phyloP scores from a whole-genome alignment of 2,888 invertebrate species.

The Pterostichus madidus region DNA sequence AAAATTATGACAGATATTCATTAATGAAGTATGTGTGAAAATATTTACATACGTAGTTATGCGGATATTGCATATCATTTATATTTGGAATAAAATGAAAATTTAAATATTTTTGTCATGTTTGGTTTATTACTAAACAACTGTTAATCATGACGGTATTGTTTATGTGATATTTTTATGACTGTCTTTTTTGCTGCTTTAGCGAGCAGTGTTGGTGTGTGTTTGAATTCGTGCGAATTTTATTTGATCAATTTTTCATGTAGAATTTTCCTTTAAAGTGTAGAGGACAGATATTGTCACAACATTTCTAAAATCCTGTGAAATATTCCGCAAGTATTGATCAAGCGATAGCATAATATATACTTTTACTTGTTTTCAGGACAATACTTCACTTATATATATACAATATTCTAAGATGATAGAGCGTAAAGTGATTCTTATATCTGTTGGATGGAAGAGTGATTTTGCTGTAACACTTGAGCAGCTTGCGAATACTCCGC shows the following conservation, averaged over 20 bases:
- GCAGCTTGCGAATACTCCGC: not conserved
- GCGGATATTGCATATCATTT: not conserved
- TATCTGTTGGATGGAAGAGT: not conserved
- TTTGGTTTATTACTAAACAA: not conserved
- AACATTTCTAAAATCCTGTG: not conserved
- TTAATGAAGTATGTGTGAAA: not conserved
- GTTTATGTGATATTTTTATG: not conserved
- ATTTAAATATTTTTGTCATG: conserved; percentile 3
- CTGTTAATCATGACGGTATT: not conserved
- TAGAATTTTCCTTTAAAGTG: not conserved
- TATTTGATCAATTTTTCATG: not conserved
- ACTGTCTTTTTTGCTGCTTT: too few relatives aligned
- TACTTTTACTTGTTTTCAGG: not conserved
- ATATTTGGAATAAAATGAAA: not conserved
- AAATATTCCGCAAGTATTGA: not conserved
- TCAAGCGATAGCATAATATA: not conserved
- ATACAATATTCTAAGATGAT: not conserved
- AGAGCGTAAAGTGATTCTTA: not conserved
- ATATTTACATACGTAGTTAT: not conserved
- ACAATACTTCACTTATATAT: not conserved
- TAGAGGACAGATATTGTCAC: not conserved
- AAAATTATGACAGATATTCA: not conserved
- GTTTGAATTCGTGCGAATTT: not conserved
- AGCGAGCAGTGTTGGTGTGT: too few relatives aligned
- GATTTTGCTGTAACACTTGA: not conserved